phyloP scores from a whole-genome alignment of 2,888 invertebrate genomes.

The Holacanthella duospinosa region DNA sequence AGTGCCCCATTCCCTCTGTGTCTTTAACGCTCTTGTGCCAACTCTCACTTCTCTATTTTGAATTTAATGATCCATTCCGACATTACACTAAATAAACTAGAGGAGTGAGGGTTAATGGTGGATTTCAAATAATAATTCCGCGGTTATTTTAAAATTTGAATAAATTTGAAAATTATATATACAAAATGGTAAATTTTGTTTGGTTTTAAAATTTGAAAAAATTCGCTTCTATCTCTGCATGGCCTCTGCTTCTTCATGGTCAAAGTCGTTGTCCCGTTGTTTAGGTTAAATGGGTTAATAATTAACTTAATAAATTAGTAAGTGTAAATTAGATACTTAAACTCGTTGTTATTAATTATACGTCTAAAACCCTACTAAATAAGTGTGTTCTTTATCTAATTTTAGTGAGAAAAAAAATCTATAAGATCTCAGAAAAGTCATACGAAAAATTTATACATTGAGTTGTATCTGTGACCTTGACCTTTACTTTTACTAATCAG shows the following conservation, averaged over 20 bases:
- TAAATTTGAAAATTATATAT: background rate
- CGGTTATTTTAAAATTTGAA: background rate
- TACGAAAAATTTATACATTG: background rate
- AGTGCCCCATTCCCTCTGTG: background rate
- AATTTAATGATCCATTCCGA: too few relatives aligned
- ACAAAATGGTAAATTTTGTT: background rate
- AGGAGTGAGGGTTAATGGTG: too few relatives aligned
- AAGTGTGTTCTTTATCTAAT: background rate
- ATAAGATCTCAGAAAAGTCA: background rate
- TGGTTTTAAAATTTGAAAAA: background rate
- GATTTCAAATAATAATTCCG: too few relatives aligned
- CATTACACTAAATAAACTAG: too few relatives aligned
- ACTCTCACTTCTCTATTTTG: background rate
- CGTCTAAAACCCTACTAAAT: background rate
- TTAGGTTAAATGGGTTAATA: background rate
- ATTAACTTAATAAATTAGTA: too few relatives aligned
- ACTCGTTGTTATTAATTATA: too few relatives aligned
- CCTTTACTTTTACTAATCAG: background rate
- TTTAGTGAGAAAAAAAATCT: background rate
- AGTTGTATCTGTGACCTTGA: too few relatives aligned
- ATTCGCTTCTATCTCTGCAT: background rate
- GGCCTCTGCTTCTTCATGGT: background rate
- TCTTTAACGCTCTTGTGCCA: constrained; percentile 1
- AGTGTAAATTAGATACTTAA: too few relatives aligned
- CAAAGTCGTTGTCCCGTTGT: background rate